A percentile compares a stretch with the other conserved stretches of the same genome.
Conservation (phyloP, 2,888 invertebrate species). For the Micoletzkya japonica region DNA sequence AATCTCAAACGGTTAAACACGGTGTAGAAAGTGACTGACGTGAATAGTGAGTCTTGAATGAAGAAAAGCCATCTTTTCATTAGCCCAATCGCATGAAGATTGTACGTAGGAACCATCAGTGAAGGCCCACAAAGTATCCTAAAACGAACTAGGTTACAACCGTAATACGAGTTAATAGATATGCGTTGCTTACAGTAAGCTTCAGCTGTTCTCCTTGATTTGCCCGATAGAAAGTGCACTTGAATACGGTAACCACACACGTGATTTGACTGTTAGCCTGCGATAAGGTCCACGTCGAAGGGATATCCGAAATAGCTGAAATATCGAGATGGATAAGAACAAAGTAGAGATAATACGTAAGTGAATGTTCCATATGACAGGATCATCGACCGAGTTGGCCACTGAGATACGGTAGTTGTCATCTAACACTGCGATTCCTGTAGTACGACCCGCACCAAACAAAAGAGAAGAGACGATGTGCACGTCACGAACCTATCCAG, state of each 20-base stretch:
- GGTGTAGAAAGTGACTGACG: not conserved
- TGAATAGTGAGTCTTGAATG: slow-evolving; percentile 5
- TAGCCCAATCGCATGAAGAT: slow-evolving; percentile 6
- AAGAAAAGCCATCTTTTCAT: slow-evolving; percentile 9
- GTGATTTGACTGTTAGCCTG: slow-evolving; percentile 37
- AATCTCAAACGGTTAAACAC: too few species aligned
- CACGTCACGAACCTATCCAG: slow-evolving; percentile 6
- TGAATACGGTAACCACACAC: slow-evolving; percentile 36
- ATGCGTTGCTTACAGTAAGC: not conserved
- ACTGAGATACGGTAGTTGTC: slow-evolving; percentile 35
- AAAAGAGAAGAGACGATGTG: slow-evolving; percentile 14
- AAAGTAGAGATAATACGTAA: slow-evolving; percentile 26
- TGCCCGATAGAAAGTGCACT: slow-evolving; percentile 39
- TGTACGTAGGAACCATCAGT: slow-evolving; percentile 6
- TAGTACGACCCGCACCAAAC: slow-evolving; percentile 32
- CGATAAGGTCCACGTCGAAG: slow-evolving; percentile 42
- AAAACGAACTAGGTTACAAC: not conserved
- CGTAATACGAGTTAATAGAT: not conserved
- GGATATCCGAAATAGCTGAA: slow-evolving; percentile 24
- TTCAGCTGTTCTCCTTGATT: slow-evolving; percentile 41
- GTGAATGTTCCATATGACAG: slow-evolving; percentile 44
- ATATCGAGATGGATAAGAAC: not conserved
- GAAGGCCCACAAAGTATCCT: slow-evolving; percentile 19
- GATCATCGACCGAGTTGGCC: slow-evolving; percentile 45
- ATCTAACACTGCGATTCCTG: slow-evolving; percentile 47